Evolutionary conservation across 35 echinoderm and acorn worm species (phyloP).

Genomic region (Ophioderma brevispina): DNA sequence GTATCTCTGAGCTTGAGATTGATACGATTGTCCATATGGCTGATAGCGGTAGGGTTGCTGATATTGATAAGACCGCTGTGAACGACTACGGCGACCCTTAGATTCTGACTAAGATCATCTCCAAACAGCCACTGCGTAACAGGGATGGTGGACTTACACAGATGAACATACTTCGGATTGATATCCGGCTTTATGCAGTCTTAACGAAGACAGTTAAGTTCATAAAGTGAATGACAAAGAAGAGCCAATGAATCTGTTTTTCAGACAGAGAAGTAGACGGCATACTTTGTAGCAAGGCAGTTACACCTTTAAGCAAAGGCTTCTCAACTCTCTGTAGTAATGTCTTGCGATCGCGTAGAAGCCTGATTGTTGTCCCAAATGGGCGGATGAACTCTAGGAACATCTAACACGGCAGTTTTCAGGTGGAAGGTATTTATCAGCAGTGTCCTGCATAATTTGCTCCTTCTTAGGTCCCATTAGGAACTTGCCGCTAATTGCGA

Average conservation of each 20-base stretch:
- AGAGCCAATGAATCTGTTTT: background rate
- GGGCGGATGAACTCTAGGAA: too few species aligned
- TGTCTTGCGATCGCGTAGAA: background rate
- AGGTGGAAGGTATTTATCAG: background rate
- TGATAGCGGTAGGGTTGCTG: background rate
- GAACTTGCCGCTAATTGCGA: background rate
- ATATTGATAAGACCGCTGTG: background rate
- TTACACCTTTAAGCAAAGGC: background rate
- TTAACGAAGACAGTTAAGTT: background rate
- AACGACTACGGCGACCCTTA: background rate
- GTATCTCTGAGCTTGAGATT: background rate
- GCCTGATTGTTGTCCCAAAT: constrained; percentile 6
- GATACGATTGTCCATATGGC: background rate
- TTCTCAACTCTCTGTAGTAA: constrained; percentile 2
- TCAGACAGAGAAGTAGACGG: too few species aligned
- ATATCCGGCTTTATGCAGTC: too few species aligned
- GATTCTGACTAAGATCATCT: background rate
- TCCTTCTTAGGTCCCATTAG: background rate
- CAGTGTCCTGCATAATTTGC: background rate
- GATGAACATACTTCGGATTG: too few species aligned
- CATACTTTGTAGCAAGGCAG: background rate
- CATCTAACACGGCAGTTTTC: background rate
- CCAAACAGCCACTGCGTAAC: background rate
- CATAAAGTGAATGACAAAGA: background rate
- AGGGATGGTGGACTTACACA: constrained; percentile 17